Conservation (phyloP, 2,888 invertebrate species). For the Acleris literana region DNA sequence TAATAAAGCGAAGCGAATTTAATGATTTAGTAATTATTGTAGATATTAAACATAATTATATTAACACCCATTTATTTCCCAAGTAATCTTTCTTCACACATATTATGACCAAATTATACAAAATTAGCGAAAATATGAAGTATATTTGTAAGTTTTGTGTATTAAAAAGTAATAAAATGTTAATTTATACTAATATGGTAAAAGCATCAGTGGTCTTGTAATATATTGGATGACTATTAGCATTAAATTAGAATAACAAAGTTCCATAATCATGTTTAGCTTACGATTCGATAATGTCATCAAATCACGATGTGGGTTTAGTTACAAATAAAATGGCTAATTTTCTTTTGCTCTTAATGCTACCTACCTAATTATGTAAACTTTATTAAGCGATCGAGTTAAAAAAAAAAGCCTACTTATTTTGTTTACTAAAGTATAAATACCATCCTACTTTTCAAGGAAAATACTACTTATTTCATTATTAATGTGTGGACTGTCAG, state of each 20-base stretch:
- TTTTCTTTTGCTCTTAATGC: no score
- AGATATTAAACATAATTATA: conserved; percentile 12
- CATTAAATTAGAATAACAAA: conserved; percentile 22
- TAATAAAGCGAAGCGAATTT: no score
- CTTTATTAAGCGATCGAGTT: no score
- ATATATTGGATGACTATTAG: conserved; percentile 31
- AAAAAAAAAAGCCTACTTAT: no score
- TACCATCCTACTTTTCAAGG: no score
- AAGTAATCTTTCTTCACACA: conserved; percentile 20
- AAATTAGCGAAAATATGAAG: conserved; percentile 34
- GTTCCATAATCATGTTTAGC: conserved; percentile 11
- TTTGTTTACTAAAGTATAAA: no score
- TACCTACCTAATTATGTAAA: no score
- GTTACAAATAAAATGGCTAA: no score
- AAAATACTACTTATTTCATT: no score
- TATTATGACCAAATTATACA: conserved; percentile 31
- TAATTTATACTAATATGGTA: conserved; percentile 62
- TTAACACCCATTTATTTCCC: conserved; percentile 5
- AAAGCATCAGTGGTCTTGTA: conserved; percentile 39
- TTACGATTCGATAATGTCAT: conserved; percentile 15
- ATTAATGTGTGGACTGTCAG: no score
- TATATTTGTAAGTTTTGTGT: conserved; percentile 45
- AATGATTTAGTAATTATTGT: neutral
- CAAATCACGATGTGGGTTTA: neutral
- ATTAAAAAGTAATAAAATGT: conserved; percentile 62